Evolutionary conservation across 1,140 invertebrate species (phyloP), one percentile per base, ranked within the genome.

Genomic region (Thrips palmi): DNA sequence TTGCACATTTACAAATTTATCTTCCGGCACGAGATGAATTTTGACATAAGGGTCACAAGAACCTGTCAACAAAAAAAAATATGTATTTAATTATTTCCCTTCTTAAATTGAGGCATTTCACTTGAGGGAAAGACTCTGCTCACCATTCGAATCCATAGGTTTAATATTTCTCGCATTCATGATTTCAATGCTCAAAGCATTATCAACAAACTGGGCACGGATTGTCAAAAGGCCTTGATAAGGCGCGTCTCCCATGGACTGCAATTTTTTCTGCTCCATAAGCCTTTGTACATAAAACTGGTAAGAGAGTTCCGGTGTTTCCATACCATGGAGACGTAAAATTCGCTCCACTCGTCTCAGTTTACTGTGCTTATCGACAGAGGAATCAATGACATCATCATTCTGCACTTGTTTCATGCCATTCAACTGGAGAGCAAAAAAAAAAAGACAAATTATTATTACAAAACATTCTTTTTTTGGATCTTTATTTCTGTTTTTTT

Each of bases 21-120:
- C 78, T 48, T 81, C 75, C 0, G 92, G 92, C 24, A 88, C 58
- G 8, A 96, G 57, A 48, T 76, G 68, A 12, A 91, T 68, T 47
- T 91, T 77, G 0, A 96, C 82, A 56, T 87, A 96, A 0, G 89
- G 83, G 66, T 97, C 91, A 50, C 84, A 84, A 38, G 64, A 63
- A 42, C 72, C 74, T 62, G 57, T 44, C 56, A 61, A 40, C 42
- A 48, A 38, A 30, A 17, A 28, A 42, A 32, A 15, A 37, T 35
- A 39, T 31, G 27, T 22, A 24, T 36, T 14, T 20, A 18, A 28
- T 27, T 20, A 41, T 21, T 20, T 10, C 11, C 11, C 20, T 1
- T 20, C 19, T 17, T 25, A 20, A 33, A 11, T 29, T 27, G 3
- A 33, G n/a, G 7, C 19, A 20, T 18, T 11, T 25, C 11, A 36